Conservation (phyloP, 2,797 vertebrate genomes). For the Chromobotia macracanthus region DNA sequence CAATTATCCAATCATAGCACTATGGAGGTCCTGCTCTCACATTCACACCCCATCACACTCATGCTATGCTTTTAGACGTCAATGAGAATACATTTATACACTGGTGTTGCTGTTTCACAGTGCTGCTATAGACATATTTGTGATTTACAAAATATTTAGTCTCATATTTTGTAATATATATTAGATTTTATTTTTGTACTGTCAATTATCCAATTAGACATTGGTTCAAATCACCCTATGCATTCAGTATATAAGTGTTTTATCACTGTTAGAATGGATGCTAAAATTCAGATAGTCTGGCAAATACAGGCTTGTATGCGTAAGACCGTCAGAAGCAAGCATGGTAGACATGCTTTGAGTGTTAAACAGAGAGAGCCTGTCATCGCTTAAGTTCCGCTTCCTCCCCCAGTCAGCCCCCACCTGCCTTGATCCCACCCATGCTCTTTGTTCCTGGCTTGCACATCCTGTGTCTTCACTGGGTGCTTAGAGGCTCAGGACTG, state of each 20-base stretch:
- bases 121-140: not conserved
- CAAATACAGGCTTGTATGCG: constrained; percentile 30
- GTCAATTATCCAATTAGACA: not conserved
- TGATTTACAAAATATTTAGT: too few species aligned
- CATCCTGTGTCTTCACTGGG: constrained; percentile 42
- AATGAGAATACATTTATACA: not conserved
- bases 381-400: constrained; percentile 40
- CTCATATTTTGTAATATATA: too few species aligned
- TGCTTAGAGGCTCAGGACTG: constrained; percentile 14
- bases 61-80: too few species aligned
- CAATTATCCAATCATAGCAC: too few species aligned
- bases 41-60: too few species aligned
- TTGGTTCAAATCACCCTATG: not conserved
- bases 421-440: constrained; percentile 40
- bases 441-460: constrained; percentile 39
- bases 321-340: constrained; percentile 32
- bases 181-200: too few species aligned
- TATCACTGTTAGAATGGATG: not conserved
- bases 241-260: not conserved
- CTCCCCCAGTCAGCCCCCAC: constrained; percentile 43
- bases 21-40: too few species aligned
- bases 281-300: constrained; percentile 1
- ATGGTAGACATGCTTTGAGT: constrained; percentile 48
- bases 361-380: constrained; percentile 56
- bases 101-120: not conserved